These are phyloP conservation scores for Glossosoma conforme DNA, from an alignment of 1,140 invertebrate species.

Conservation along the genomic window DNA sequence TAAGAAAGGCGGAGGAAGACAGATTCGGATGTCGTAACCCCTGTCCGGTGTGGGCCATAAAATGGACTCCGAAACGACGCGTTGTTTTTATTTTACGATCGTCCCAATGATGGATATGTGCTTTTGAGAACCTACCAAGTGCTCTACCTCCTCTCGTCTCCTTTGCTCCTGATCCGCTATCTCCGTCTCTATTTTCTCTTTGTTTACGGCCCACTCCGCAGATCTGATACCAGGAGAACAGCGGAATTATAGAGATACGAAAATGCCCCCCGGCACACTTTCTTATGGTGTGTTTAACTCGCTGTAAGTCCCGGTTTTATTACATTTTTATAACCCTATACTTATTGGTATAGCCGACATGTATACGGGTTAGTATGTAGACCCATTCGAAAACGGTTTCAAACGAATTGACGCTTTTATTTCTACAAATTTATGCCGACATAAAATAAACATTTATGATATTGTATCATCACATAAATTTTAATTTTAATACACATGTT, in stretches of 20 bases:
- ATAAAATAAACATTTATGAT: no score
- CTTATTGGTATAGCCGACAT: slow-evolving; percentile 21
- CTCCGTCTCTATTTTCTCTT: slow-evolving; percentile 20
- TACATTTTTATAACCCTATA: slow-evolving; percentile 29
- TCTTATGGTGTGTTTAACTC: slow-evolving; percentile 34
- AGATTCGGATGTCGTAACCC: slow-evolving; percentile 30
- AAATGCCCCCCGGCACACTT: slow-evolving; percentile 29
- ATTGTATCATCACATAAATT: no score
- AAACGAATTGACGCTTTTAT: not conserved
- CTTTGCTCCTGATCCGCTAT: slow-evolving; percentile 20
- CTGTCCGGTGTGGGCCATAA: slow-evolving; percentile 28
- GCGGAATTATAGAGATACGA: slow-evolving; percentile 29
- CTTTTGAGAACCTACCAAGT: slow-evolving; percentile 30
- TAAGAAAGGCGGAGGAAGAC: slow-evolving; percentile 17
- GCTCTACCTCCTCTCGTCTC: slow-evolving; percentile 20
- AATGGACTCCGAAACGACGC: slow-evolving; percentile 30
- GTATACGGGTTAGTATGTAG: no score
- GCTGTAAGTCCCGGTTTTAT: slow-evolving; percentile 32
- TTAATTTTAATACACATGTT: no score
- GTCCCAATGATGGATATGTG: slow-evolving; percentile 32
- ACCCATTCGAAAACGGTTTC: not conserved
- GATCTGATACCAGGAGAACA: slow-evolving; percentile 27
- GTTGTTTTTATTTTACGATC: slow-evolving; percentile 33
- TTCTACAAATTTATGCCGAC: not conserved
- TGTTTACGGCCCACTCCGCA: slow-evolving; percentile 12